Conservation (phyloP, 2,888 invertebrate genomes). For the Dryobota labecula region DNA sequence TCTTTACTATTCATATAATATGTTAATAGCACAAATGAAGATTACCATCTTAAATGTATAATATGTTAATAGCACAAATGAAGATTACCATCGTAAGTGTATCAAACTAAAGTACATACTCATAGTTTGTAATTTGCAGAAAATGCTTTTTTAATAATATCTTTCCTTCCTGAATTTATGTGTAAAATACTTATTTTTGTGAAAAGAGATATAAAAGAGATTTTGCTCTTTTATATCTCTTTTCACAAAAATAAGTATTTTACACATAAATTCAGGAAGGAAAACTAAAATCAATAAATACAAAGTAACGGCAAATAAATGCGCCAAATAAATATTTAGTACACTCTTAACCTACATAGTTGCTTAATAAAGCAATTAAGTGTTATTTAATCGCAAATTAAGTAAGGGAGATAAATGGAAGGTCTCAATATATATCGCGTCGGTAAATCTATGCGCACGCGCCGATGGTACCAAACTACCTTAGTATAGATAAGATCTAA, state of each 20-base stretch:
- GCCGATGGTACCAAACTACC: constrained; percentile 61
- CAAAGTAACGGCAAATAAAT: constrained; percentile 41
- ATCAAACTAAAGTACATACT: too few species aligned
- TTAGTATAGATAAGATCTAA: constrained; percentile 73
- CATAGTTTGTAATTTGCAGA: too few species aligned
- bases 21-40: too few species aligned
- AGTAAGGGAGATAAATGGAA: constrained; percentile 65
- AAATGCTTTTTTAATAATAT: too few species aligned
- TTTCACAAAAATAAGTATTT: too few species aligned
- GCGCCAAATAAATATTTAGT: constrained; percentile 48
- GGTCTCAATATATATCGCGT: constrained; percentile 60
- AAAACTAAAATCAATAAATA: constrained; percentile 14
- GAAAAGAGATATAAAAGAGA: too few species aligned
- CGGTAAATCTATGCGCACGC: constrained; percentile 66
- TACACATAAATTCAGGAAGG: neutral
- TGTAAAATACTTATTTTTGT: neutral
- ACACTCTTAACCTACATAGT: constrained; percentile 53
- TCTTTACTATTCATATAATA: too few species aligned
- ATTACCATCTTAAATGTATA: too few species aligned
- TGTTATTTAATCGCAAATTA: constrained; percentile 62
- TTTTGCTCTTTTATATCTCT: too few species aligned
- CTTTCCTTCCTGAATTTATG: neutral
- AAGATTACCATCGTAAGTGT: too few species aligned
- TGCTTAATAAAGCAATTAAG: constrained; percentile 64
- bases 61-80: too few species aligned